phyloP scores from a whole-genome alignment of 2,797 vertebrate species.

The Carcharodon carcharias region DNA sequence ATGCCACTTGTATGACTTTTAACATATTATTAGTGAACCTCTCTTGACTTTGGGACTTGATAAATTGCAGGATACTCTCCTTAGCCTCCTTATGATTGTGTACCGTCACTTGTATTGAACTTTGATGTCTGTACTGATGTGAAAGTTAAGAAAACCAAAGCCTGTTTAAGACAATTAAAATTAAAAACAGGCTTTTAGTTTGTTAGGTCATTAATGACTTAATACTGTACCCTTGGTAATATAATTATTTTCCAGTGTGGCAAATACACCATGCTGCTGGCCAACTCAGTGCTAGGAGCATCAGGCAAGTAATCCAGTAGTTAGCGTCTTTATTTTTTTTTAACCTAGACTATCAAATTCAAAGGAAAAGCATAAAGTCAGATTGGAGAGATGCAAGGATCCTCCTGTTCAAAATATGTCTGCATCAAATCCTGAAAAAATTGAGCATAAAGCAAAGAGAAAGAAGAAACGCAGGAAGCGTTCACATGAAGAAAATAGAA shows the following conservation, averaged over 20 bases:
- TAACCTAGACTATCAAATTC: background rate
- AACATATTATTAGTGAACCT: background rate
- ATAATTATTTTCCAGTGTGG: background rate
- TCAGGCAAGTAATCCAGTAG: background rate
- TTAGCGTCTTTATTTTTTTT: background rate
- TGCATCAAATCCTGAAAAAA: background rate
- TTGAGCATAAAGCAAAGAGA: background rate
- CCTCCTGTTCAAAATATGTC: background rate
- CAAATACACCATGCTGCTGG: background rate
- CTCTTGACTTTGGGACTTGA: background rate
- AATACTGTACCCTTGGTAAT: background rate
- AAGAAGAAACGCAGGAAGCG: constrained; percentile 17
- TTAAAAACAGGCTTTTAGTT: background rate
- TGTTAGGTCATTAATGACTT: background rate
- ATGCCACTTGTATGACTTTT: background rate
- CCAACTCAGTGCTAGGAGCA: background rate
- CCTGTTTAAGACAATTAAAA: background rate
- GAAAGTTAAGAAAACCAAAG: background rate
- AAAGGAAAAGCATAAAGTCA: background rate
- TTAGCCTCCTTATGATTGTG: background rate
- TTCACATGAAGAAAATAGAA: background rate
- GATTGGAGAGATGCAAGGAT: background rate
- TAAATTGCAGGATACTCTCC: background rate
- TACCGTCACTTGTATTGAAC: background rate
- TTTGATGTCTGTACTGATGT: background rate